Evolutionary conservation across 2,113 vertebrate genomes (phyloP), one percentile per base, ranked within the genome.

Genomic region (Plotosus lineatus): DNA sequence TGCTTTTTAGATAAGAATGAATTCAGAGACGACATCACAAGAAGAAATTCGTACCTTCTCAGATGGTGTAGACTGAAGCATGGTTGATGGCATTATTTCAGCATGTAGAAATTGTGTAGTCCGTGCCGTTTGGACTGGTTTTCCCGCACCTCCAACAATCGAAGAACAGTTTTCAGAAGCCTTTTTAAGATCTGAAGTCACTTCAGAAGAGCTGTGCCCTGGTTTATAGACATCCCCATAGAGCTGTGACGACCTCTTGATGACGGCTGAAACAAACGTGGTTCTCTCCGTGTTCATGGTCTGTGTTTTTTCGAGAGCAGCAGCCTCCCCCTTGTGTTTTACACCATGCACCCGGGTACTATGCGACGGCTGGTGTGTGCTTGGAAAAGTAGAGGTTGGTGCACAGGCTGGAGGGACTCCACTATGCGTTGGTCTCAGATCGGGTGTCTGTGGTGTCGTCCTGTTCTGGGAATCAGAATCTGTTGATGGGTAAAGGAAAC

Each of bases 191-290:
- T 36, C 71, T 75, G 82, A 58, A 61, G 55, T 72, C 36, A 40
- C 68, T 26, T 51, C 42, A 12, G 61, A 69, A 77, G 82, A 68
- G 44, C 63, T 58, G 21, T 74, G 50, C 71, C 44, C 28, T 19
- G 81, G 82, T 63, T 82, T 82, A 48, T 79, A 82, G 26, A 19
- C 8, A 21, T 85, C 42, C 66, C 81, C 87, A 14, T 81, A 79
- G 53, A 90, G 82, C 58, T 81, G 80, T 4, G 88, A 83, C 4
- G 90, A 86, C 79, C 86, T 87, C 73, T 90, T 82, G 12, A 87
- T 85, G 14, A 91, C 86, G 9, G 87, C 87, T 51, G 88, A 85
- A 6, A 77, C 60, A 53, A 90, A 92, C 19, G 78, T 87, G 46
- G 84, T 87, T 60, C 73, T 78, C 21, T 87, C 85, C 8, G 84